phyloP scores from a whole-genome alignment of 2,113 vertebrate species.

The Xenopus tropicalis region UCB_Xtro_10.0 CM004452.2:13981501-13982000 shows the following conservation, averaged over 20 bases:
- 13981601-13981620: conserved; percentile 58
- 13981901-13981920: too few species aligned
- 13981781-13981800: conserved; percentile 98
- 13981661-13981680: conserved; percentile 94
- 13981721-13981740: conserved; percentile 92
- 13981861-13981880: neutral
- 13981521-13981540: conserved; percentile 63
- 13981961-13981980: too few species aligned
- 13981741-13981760: conserved; percentile 97
- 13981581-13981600: conserved; percentile 58
- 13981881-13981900: too few species aligned
- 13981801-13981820: conserved; percentile 98
- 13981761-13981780: conserved; percentile 92
- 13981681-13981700: conserved; percentile 97
- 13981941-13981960: too few species aligned
- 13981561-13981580: conserved; percentile 64
- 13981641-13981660: conserved; percentile 73
- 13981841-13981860: conserved; percentile 54
- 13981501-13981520: conserved; percentile 65
- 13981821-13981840: conserved; percentile 97
- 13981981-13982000: too few species aligned
- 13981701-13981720: conserved; percentile 98
- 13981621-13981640: conserved; percentile 65
- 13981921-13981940: too few species aligned
- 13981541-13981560: conserved; percentile 55